Evolutionary conservation across 2,888 invertebrate genomes (phyloP), one percentile per base, ranked within the genome.

Genomic region (Axea sp.): DNA sequence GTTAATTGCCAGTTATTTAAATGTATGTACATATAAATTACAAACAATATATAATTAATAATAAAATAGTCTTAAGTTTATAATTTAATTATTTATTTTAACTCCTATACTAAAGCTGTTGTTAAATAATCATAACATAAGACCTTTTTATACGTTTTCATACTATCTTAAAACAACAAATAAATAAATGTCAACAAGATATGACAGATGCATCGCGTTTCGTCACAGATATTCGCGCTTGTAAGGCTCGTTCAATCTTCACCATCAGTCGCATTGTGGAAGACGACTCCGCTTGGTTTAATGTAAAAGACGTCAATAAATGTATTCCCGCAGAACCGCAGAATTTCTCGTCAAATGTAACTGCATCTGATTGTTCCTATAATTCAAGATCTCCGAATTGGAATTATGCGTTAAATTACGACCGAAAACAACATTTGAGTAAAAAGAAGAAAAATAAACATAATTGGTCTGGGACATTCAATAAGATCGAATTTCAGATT

Each of bases 191-290:
- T 19, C 4, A 19, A 57, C 53, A 55, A 77, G 77, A 68, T 78
- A 78, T 79, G 77, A 81, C 76, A 59, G 79, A 78, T 79, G 77
- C 77, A 75, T 81, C 83, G 82, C 82, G 83, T 85, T 84, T 85
- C 81, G 83, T 80, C 80, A 82, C 84, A 86, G 85, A 85, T 86
- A 72, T 79, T 73, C 80, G 77, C 73, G 72, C 80, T 76, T 80
- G 82, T 79, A 82, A 78, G 73, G 76, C 80, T 78, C 81, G 83
- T 77, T 77, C 81, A 60, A 78, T 78, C 83, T 79, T 75, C 82
- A 78, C 79, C 74, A 76, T 84, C 78, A 81, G 77, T 78, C 77
- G 71, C 65, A 77, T 78, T 60, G 76, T 77, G 79, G 68, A 62
- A 6, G 4, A 57, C 11, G 39, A 35, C 9, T 11, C 41, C 0